A percentile compares a stretch with the other conserved stretches of the same genome.
These are phyloP conservation scores for Nixonia krombeini DNA, from an alignment of 1,140 invertebrate genomes.

Conservation along the genomic window DNA sequence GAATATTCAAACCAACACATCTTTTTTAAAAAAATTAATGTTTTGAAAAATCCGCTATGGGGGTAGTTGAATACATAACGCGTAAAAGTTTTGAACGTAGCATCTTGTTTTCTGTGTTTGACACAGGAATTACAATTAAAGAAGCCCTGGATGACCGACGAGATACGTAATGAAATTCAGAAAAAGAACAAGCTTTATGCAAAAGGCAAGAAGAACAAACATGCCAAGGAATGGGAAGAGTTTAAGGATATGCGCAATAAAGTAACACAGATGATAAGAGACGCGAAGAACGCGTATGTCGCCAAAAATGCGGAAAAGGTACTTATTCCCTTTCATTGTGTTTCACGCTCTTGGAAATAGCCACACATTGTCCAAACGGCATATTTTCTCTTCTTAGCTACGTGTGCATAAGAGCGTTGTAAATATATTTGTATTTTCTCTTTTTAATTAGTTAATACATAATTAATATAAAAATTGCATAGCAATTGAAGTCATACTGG, in stretches of 20 bases:
- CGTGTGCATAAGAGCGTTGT: constrained; percentile 17
- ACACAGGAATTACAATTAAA: constrained; percentile 66
- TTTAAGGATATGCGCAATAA: constrained; percentile 73
- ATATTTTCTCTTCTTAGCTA: constrained; percentile 28
- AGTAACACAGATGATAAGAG: constrained; percentile 72
- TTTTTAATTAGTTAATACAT: too few relatives aligned
- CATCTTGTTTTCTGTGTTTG: constrained; percentile 37
- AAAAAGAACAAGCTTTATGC: constrained; percentile 73
- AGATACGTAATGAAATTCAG: constrained; percentile 72
- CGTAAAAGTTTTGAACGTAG: constrained; percentile 12
- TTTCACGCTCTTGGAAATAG: constrained; percentile 1
- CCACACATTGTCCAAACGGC: not conserved
- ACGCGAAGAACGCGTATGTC: constrained; percentile 72
- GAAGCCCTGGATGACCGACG: constrained; percentile 74
- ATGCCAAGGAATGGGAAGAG: constrained; percentile 70
- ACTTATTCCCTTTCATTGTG: constrained; percentile 37
- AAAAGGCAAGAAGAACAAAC: constrained; percentile 71
- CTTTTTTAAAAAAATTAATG: too few relatives aligned
- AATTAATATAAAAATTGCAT: too few relatives aligned
- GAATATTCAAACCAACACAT: too few relatives aligned
- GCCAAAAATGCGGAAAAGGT: constrained; percentile 72
- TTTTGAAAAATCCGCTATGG: too few relatives aligned
- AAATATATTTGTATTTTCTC: too few relatives aligned
- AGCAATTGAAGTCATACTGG: too few relatives aligned
- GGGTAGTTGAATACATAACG: too few relatives aligned